Base-by-base conservation (phyloP, 23 tunicate species). In the Botrylloides violaceus region DNA sequence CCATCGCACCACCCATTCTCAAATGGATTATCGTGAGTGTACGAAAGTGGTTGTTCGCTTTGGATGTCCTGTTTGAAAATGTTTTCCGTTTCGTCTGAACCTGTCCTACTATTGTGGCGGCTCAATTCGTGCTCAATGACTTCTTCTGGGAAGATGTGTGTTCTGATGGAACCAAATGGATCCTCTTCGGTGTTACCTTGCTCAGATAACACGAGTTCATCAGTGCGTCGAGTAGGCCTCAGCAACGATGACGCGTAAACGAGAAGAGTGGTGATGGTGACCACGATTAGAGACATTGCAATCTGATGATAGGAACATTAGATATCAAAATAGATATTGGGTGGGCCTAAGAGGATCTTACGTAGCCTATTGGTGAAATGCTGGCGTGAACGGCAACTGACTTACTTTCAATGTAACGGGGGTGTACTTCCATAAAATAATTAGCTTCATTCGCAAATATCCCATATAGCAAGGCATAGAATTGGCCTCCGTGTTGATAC, bases 391-490 rank as follows among this genome's bases (percentile, higher is more conserved):
- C 24, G 12, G 12, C 9, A 32, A 30, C 15, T 23, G 15, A 66
- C 39, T 75, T 64, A 76, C 87, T 62, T 84, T 84, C 59, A 71
- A 65, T 30, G 53, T 23, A 35, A 78, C 48, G 12, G 74, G 43
- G 21, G 92, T 78, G 48, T 43, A 60, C 4, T 73, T 72, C 92
- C 92, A 84, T 76, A 84, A 31, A 1, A 77, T 36, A 1, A 70
- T 33, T 5, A 68, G 15, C 56, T 84, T 82, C 36, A 81, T 84
- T 18, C 92, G 47, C 0, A 65, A 4, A 0, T 77, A 53, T 0
- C 84, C 92, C 6, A 84, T 61, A 38, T 84, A 78, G 43, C 92
- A 84, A 23, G 92, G 92, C 70, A 78, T 81, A 21, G 90, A 77
- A n/a, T 79, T 78, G 71, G 72, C 83, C 4, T 81, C 81, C 2